Evolutionary conservation across 1,140 invertebrate species (phyloP), one percentile per base, ranked within the genome.

Genomic region (Dendroctonus ponderosae): DNA sequence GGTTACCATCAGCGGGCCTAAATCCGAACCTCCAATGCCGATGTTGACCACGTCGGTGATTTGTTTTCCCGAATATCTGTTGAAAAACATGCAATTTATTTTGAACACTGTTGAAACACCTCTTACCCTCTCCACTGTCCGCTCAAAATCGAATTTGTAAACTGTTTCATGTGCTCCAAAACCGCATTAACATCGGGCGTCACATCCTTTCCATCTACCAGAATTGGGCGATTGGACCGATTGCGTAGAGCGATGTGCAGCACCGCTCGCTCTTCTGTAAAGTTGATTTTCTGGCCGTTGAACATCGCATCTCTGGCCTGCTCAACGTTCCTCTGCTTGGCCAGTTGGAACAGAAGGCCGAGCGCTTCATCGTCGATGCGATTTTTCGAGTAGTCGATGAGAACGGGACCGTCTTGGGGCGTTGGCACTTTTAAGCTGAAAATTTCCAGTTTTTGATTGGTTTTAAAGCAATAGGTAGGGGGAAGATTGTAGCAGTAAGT

Each of bases 41-140:
- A 99, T 99, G 79, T 99, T 99, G 38, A 99, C 92, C 53, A 99
- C 93, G 85, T 99, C 97, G 64, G 93, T 96, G 52, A 99, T 99
- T 62, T 89, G 78, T 81, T 98, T 95, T 7, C 96, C 96, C 5
- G 94, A 96, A 78, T 92, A 98, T 41, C 96, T 82, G 69, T 26
- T 26, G 3, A 26, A 26, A 53, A 54, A 15, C 42, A n/a, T n/a
- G n/a, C n/a, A n/a, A n/a, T n/a, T n/a, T n/a, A n/a, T n/a, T n/a
- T n/a, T n/a, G n/a, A n/a, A n/a, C n/a, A n/a, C 96, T 82, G 69
- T 26, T 26, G 3, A 26, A 26, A 53, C 43, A 15, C 42, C 7
- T 57, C 62, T 62, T 71, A 77, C 79, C 86, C 86, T 71, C 84
- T 85, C 86, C 86, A 88, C 40, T 82, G 74, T 9, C 85, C 86